A percentile compares a stretch with the other conserved stretches of the same genome.
phyloP scores from a whole-genome alignment of 2,113 vertebrate species.

The Guaruba guarouba region DNA sequence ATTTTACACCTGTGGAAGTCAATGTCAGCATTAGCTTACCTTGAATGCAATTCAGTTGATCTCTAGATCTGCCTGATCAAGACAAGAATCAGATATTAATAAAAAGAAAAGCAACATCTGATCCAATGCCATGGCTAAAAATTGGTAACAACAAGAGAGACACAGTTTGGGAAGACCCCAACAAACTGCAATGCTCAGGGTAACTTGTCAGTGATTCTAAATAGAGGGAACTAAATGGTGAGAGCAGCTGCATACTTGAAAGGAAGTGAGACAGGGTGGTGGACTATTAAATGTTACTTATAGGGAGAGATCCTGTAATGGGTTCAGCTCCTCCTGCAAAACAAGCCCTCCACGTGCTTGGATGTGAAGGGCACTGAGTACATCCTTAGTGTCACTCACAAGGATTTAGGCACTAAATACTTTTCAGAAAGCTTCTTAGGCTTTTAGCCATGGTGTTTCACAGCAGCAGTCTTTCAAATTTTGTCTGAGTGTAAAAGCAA shows the following conservation, averaged over 20 bases:
- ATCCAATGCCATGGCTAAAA: neutral
- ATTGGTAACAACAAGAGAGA: neutral
- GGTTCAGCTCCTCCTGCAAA: neutral
- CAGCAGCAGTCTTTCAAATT: neutral
- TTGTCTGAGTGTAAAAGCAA: neutral
- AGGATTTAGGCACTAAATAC: neutral
- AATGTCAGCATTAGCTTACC: neutral
- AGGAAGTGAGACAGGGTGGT: neutral
- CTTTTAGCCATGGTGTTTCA: neutral
- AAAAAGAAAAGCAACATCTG: neutral
- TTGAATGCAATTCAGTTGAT: neutral
- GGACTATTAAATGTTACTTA: neutral
- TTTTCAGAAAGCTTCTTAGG: neutral
- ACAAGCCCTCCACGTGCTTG: neutral
- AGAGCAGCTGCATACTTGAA: neutral
- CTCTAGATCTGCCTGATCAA: neutral
- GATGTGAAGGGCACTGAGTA: neutral
- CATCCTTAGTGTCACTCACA: neutral
- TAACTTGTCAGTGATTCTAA: neutral
- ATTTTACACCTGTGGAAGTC: neutral
- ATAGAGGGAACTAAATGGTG: neutral
- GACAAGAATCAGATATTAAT: neutral
- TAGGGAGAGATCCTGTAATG: neutral
- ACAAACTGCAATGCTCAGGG: neutral
- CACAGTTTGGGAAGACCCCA: neutral